These are phyloP conservation scores for Callyntrura guangdongensis DNA, from an alignment of 2,888 invertebrate genomes.

Conservation along the genomic window DNA sequence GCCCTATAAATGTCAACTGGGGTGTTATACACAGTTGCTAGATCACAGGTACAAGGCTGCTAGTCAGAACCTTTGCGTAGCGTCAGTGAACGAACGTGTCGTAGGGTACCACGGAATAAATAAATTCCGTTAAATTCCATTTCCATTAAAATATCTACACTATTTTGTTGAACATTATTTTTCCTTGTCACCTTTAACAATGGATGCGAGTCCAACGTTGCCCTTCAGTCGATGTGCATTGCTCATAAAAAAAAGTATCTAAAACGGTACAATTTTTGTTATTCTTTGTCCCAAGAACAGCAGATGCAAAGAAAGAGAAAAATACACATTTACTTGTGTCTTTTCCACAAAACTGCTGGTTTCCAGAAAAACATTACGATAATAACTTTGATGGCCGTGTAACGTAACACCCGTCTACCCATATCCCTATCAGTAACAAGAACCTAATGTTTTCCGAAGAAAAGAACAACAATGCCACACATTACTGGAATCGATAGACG, in stretches of 20 bases:
- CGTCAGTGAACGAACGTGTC: background rate
- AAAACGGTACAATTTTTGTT: background rate
- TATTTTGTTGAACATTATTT: background rate
- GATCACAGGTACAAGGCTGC: too few species aligned
- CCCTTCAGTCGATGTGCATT: background rate
- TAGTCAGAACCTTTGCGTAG: background rate
- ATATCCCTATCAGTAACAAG: background rate
- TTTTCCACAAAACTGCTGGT: background rate
- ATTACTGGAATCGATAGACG: background rate
- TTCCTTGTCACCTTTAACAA: background rate
- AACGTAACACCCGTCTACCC: too few species aligned
- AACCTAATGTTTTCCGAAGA: too few species aligned
- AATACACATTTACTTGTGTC: background rate
- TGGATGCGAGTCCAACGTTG: background rate
- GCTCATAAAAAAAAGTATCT: background rate
- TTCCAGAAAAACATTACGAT: background rate
- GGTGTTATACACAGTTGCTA: background rate
- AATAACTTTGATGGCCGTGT: background rate
- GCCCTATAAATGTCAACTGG: background rate
- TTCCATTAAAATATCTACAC: constrained; percentile 19
- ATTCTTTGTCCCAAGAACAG: background rate
- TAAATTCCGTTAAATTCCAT: background rate
- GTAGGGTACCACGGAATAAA: background rate
- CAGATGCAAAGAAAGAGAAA: background rate
- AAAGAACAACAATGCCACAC: too few species aligned